Percentiles rank a stretch among this genome's conserved stretches.
These are phyloP conservation scores for Drosophila conformis DNA, from an alignment of 2,888 invertebrate genomes.

Conservation along the genomic window DNA sequence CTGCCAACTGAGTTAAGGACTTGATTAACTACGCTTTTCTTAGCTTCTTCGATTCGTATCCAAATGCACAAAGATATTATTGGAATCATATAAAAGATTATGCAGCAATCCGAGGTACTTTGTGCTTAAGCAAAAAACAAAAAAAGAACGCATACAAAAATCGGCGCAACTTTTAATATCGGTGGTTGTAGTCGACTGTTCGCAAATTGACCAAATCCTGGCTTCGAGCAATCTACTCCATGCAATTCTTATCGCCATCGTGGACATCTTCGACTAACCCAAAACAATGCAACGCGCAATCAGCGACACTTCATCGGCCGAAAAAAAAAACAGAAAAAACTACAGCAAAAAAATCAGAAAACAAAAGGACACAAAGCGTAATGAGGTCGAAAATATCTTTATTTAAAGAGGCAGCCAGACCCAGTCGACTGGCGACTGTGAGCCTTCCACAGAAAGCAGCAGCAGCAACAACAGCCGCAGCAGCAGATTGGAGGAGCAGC, in stretches of 20 bases:
- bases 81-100: constrained; percentile 5
- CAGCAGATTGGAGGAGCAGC: constrained; percentile 26
- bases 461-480: not conserved
- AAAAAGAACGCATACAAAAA: not conserved
- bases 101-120: constrained; percentile 2
- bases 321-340: constrained; percentile 54
- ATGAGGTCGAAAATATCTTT: constrained; percentile 81
- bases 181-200: constrained; percentile 23
- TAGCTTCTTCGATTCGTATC: not conserved
- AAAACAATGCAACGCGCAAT: constrained; percentile 83
- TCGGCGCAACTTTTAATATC: constrained; percentile 56
- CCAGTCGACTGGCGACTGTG: constrained; percentile 28
- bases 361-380: constrained; percentile 78
- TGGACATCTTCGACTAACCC: constrained; percentile 60
- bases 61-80: constrained; percentile 10
- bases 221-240: constrained; percentile 45
- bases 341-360: constrained; percentile 57
- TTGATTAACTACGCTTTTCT: not conserved
- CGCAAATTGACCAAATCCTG: constrained; percentile 54
- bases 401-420: constrained; percentile 61
- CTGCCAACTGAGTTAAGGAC: not conserved
- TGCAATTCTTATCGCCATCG: constrained; percentile 70
- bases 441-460: constrained; percentile 64
- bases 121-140: not conserved
- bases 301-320: constrained; percentile 83